Evolutionary conservation across 2,113 vertebrate species (phyloP), one percentile per base, ranked within the genome.

Genomic region (Coregonus clupeaformis): DNA sequence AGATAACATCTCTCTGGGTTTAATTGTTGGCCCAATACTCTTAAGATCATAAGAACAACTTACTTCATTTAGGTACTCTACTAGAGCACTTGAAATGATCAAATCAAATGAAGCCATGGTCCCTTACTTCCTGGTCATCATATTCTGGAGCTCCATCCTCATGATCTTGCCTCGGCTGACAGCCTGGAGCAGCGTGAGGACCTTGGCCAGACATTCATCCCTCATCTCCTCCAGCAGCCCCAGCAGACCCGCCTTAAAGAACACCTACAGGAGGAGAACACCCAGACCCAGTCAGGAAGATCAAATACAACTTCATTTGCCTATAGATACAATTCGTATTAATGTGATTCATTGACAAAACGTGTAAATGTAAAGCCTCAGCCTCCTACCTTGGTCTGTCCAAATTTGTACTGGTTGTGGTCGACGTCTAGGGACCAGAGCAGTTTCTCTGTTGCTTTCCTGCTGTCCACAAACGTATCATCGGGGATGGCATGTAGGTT

Each of bases 191-290:
- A 97, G 79, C 0, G 96, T 98, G 80, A 98, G 76, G 73, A 96
- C 89, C 91, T 96, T 97, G 80, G 95, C 95, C 90, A 98, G 82
- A 1, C 96, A 94, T 74, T 96, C 92, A 60, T 98, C 97, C 30
- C 96, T 85, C 90, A 97, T 91, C 87, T 97, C 96, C 69, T 98
- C 97, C 72, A 98, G 88, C 2, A 90, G 65, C 5, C 96, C 96
- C 68, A 98, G 89, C 80, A 98, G 91, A 9, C 97, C 96, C 0
- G 95, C 95, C 86, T 98, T 99, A 85, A 98, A 98, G 90, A 99
- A 98, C 85, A 99, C 97, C 97, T 98, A 73, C 2, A 71, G 70
- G 16, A 27, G 73, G 98, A 98, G 90, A 99, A 98, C 85, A 99
- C 97, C 97, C 2, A 71, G 71, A 14, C 25, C 18, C 25, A 70